Conservation (phyloP, 2,113 vertebrate genomes). For the Collichthys lucidus region DNA sequence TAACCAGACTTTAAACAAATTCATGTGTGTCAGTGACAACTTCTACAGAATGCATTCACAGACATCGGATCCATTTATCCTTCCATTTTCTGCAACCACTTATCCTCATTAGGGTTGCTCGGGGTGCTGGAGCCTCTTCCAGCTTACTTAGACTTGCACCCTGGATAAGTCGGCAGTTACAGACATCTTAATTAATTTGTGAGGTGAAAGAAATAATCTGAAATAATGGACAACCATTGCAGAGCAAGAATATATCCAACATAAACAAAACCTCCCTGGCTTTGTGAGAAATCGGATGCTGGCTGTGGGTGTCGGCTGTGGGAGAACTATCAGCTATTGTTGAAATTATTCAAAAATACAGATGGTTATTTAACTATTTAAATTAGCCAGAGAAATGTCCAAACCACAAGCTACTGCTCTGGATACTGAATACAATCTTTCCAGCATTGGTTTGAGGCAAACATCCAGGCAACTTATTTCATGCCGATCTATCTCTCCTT, state of each 20-base stretch:
- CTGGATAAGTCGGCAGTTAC: too few relatives aligned
- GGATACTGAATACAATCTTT: neutral
- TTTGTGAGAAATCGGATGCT: conserved; percentile 5
- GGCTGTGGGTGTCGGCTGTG: neutral
- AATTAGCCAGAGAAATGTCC: neutral
- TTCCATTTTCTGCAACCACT: too few relatives aligned
- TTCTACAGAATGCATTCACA: neutral
- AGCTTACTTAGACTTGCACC: too few relatives aligned
- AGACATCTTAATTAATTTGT: neutral
- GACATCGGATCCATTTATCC: neutral
- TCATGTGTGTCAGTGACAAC: neutral
- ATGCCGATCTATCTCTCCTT: neutral
- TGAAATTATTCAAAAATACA: neutral
- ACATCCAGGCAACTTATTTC: neutral
- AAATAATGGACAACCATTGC: neutral
- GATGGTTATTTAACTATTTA: conserved; percentile 11
- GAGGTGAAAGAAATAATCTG: neutral
- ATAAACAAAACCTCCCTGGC: neutral
- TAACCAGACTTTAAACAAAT: neutral
- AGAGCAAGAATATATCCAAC: neutral
- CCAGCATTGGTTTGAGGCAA: neutral
- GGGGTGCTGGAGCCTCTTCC: too few relatives aligned
- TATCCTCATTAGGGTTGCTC: too few relatives aligned
- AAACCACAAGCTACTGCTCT: neutral
- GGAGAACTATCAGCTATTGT: neutral